Conservation (phyloP, 1,140 invertebrate species). For the Phymorhynchus buccinoides region DNA sequence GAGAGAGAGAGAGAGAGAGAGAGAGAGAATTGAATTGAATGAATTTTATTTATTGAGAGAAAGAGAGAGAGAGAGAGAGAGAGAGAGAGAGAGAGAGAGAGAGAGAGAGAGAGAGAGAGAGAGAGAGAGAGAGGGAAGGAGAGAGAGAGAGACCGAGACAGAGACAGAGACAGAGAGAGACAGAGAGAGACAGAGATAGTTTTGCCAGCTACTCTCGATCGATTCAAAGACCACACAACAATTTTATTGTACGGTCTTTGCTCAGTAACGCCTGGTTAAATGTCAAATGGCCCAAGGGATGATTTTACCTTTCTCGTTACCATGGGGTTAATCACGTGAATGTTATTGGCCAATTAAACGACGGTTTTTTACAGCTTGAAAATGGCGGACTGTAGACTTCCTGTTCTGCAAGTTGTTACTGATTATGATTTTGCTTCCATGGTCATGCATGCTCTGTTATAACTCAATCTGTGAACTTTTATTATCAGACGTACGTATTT, state of each 20-base stretch:
- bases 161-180: neutral
- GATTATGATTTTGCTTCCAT: neutral
- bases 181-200: neutral
- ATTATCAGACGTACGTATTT: too few species aligned
- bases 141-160: too few species aligned
- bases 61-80: too few species aligned
- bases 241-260: neutral
- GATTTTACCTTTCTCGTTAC: neutral
- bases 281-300: neutral
- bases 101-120: too few species aligned
- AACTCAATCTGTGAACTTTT: neutral
- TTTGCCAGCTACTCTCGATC: neutral
- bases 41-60: too few species aligned
- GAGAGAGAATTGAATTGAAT: too few species aligned
- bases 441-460: neutral
- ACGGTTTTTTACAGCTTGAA: neutral
- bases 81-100: too few species aligned
- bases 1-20: too few species aligned
- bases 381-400: constrained; percentile 10
- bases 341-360: neutral
- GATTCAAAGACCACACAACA: too few species aligned
- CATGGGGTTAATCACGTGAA: constrained; percentile 2
- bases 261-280: neutral
- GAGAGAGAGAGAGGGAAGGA: too few species aligned
- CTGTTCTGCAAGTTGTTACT: constrained; percentile 14